These are phyloP conservation scores for Cichladusa arquata DNA, from an alignment of 2,113 vertebrate species.

Conservation along the genomic window DNA sequence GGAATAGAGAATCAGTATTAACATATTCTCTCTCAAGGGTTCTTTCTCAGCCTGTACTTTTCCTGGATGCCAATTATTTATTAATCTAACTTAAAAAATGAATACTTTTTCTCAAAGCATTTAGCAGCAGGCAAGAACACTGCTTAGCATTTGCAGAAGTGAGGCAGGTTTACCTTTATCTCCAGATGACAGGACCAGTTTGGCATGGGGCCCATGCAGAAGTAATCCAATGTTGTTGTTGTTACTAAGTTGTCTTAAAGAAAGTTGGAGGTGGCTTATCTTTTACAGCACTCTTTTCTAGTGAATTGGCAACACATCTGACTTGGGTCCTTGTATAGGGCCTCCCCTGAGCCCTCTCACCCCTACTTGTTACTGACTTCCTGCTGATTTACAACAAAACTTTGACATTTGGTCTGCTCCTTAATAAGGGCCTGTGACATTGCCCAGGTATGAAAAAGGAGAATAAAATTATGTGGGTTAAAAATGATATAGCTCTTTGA, in stretches of 20 bases:
- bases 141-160: neutral
- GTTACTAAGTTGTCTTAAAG: constrained; percentile 17
- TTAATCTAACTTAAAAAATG: neutral
- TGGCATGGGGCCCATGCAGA: neutral
- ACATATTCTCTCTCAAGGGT: neutral
- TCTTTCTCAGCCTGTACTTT: neutral
- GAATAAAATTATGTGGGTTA: constrained; percentile 44
- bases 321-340: neutral
- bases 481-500: constrained; percentile 48
- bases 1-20: neutral
- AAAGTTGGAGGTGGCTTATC: constrained; percentile 34
- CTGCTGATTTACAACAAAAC: constrained; percentile 38
- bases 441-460: constrained; percentile 38
- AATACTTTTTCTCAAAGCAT: constrained; percentile 13
- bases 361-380: constrained; percentile 7
- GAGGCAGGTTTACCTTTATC: constrained; percentile 11
- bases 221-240: constrained; percentile 26
- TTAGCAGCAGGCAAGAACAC: neutral
- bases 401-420: constrained; percentile 26
- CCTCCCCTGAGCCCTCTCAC: constrained; percentile 1
- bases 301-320: constrained; percentile 39
- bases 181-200: constrained; percentile 27
- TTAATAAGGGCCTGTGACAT: constrained; percentile 62
- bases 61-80: neutral
- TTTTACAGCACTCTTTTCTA: constrained; percentile 14